Base-by-base conservation (phyloP, 2,797 vertebrate genomes). In the Channallabes apus region DNA sequence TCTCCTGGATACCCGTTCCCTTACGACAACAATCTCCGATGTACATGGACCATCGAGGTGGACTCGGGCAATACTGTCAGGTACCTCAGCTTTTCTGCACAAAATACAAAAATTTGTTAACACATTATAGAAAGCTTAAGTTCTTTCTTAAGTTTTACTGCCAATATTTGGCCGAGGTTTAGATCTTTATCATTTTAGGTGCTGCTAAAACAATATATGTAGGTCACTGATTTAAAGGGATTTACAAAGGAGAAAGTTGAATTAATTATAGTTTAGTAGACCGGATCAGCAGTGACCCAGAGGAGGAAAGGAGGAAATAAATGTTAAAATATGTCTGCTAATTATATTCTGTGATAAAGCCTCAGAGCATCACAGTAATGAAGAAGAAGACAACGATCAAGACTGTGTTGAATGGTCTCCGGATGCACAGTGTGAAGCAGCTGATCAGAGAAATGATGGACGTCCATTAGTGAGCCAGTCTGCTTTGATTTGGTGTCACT, bases 1-100 rank as follows among this genome's bases (percentile, higher is more conserved):
- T 99, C 98, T 83, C 98, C 98, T 24, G 98, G 98, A 0, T 99
- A 99, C 89, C 98, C 98, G 22, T 99, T 99, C 89, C 98, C 98
- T 0, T 99, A 99, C 73, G 98, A 99, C 94, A 99, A 99, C 94
- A 99, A 99, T 90, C 94, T 99, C 38, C 96, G 95, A 22, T 99
- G 98, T 91, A 95, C 96, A 75, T 99, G 98, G 98, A 95, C 96
- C 89, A 97, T 99, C 80, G 96, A 98, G 92, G 97, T 99, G 86
- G 96, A 96, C 89, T 94, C 97, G 82, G 98, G 98, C 81, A 99
- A 98, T 92, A 99, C 98, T 82, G 97, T 99, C 92, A 99, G 98
- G 98, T 99, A 96, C 89, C 38, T 76, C 0, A 11, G 46, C 46
- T 32, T 58, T 24, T 77, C 11, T 6, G 0, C 7, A 7, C 27